Evolutionary conservation across 2,888 invertebrate genomes (phyloP).

Genomic region (Taphrorychus bicolor): DNA sequence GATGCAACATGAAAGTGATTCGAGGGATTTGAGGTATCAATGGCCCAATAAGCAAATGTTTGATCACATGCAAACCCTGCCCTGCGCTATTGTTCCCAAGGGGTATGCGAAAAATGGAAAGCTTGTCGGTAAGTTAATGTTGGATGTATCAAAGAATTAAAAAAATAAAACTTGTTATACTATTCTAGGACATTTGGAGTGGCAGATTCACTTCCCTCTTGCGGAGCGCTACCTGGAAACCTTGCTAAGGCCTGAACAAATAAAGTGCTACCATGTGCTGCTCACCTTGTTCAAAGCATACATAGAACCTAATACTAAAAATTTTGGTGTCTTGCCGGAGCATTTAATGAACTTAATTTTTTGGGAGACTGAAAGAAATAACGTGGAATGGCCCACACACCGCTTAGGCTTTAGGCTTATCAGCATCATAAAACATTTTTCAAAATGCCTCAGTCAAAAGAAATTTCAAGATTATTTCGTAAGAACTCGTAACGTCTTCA

Average conservation of each 20-base stretch:
- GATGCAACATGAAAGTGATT: conserved; percentile 64
- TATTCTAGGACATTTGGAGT: conserved; percentile 67
- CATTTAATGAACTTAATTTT: conserved; percentile 79
- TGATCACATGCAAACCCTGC: conserved; percentile 69
- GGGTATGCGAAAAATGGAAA: conserved; percentile 62
- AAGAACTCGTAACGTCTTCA: conserved; percentile 72
- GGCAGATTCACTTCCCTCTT: conserved; percentile 80
- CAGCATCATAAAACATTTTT: conserved; percentile 69
- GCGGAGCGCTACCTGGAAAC: conserved; percentile 79
- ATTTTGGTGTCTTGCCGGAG: conserved; percentile 71
- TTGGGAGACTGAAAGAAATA: conserved; percentile 78
- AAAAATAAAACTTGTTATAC: background rate
- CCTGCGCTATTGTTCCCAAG: conserved; percentile 74
- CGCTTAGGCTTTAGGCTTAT: conserved; percentile 73
- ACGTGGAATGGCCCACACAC: conserved; percentile 76
- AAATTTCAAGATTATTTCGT: conserved; percentile 78
- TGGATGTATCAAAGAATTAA: background rate
- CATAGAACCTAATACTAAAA: conserved; percentile 70
- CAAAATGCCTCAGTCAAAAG: conserved; percentile 67
- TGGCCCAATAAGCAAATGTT: conserved; percentile 77
- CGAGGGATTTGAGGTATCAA: conserved; percentile 54
- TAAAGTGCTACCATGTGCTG: conserved; percentile 73
- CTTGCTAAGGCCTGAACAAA: conserved; percentile 73
- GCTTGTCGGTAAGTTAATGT: background rate
- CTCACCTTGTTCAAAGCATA: conserved; percentile 76